A percentile compares a stretch with the other conserved stretches of the same genome.
Evolutionary conservation across 2,113 vertebrate species (phyloP).

Genomic region (Thalassarche chlororhynchos): DNA sequence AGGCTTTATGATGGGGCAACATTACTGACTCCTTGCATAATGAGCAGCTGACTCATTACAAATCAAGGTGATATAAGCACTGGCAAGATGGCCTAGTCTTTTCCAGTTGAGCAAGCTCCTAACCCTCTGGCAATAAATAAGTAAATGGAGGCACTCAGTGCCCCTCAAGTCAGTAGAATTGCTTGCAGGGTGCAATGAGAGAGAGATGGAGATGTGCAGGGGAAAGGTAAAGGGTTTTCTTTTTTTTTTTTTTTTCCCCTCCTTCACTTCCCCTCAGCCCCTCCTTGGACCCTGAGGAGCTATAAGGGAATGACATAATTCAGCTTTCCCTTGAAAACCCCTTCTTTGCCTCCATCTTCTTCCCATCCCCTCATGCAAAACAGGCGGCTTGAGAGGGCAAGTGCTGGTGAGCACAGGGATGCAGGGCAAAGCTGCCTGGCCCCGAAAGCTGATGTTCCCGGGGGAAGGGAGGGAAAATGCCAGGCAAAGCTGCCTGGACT

Average conservation of each 20-base stretch:
- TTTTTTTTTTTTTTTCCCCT: no score
- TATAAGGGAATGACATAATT: not conserved
- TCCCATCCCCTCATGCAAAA: not conserved
- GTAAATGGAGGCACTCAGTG: not conserved
- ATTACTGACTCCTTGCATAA: no score
- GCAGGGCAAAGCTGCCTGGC: not conserved
- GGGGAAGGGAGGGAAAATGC: not conserved
- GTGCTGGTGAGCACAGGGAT: not conserved
- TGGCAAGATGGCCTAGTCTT: not conserved
- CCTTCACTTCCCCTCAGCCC: not conserved
- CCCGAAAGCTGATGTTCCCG: not conserved
- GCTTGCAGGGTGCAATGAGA: not conserved
- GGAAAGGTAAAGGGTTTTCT: not conserved
- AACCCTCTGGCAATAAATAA: not conserved
- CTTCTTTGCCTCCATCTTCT: not conserved
- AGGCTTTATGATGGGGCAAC: not conserved
- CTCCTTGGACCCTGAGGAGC: not conserved
- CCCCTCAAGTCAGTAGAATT: not conserved
- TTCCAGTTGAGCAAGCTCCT: not conserved
- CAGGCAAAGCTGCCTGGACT: not conserved
- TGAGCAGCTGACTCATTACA: not conserved
- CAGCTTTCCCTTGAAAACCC: not conserved
- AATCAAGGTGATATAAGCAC: not conserved
- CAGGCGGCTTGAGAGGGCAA: not conserved
- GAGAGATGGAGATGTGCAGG: not conserved